These are phyloP conservation scores for Plemyria rubiginata DNA, from an alignment of 2,888 invertebrate species.

Conservation along the genomic window DNA sequence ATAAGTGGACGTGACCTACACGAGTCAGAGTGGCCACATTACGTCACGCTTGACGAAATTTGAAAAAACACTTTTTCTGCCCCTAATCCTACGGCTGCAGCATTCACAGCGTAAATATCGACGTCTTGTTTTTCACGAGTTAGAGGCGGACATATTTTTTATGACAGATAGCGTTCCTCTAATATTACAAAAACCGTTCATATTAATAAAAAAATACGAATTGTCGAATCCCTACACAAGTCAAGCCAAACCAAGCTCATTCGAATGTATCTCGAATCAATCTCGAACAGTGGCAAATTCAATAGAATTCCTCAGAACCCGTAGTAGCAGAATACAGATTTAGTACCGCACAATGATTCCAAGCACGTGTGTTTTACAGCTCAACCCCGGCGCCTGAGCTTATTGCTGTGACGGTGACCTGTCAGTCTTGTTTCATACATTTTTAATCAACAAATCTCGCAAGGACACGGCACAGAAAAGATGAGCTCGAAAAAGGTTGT, in stretches of 20 bases:
- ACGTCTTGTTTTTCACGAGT: too few relatives aligned
- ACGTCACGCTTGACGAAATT: too few relatives aligned
- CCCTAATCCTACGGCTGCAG: too few relatives aligned
- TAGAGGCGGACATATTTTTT: too few relatives aligned
- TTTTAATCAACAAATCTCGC: conserved; percentile 5
- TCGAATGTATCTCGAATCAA: conserved; percentile 30
- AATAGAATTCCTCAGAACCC: conserved; percentile 16
- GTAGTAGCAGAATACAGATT: conserved; percentile 28
- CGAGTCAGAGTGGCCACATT: too few relatives aligned
- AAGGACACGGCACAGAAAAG: neutral
- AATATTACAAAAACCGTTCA: neutral
- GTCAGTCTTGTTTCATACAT: conserved; percentile 20
- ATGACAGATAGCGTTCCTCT: too few relatives aligned
- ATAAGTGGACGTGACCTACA: too few relatives aligned
- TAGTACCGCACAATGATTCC: conserved; percentile 36
- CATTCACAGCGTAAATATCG: too few relatives aligned
- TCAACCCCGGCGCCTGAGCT: conserved; percentile 27
- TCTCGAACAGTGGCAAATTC: conserved; percentile 21
- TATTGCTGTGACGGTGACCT: conserved; percentile 32
- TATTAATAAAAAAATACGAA: conserved; percentile 8
- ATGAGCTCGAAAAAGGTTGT: too few relatives aligned
- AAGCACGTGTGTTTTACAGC: conserved; percentile 44
- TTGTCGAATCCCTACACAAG: neutral
- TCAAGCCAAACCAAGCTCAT: conserved; percentile 9
- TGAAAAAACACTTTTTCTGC: too few relatives aligned